Base-by-base conservation (phyloP, 2,113 vertebrate species). In the Seriola dumerili region DNA sequence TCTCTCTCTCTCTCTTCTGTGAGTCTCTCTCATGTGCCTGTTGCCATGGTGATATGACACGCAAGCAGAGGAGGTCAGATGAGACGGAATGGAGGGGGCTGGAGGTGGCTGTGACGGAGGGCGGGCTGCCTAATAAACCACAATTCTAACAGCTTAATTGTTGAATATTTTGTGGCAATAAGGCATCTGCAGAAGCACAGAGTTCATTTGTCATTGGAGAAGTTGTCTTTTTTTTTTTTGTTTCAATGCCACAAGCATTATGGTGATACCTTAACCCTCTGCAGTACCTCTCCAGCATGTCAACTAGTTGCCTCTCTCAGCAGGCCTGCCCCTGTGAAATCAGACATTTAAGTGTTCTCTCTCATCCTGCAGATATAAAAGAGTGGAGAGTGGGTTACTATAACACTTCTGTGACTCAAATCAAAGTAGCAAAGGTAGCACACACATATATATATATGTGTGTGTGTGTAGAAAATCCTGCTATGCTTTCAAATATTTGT, bases 21-120 rank as follows among this genome's bases (percentile, higher is more conserved):
- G 25, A 91, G 76, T 86, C 63, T 91, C 85, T 89, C 80, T 80
- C 58, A 23, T 85, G 86, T 83, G 78, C 89, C 88, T 93, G 95
- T 96, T 95, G 92, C 94, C 93, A 93, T 96, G 93, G 94, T 82
- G 80, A 95, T 93, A 68, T 92, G 80, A 93, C 84, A 94, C 80
- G 74, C 89, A 93, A 92, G 91, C 89, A 91, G 88, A 92, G 84
- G 92, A 94, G 93, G 93, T 94, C 93, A 95, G 91, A 90, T 85
- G 83, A 94, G 92, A 94, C 70, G 25, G 74, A 88, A 82, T 75
- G 76, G 85, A 91, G 86, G 88, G 84, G 81, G 88, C 59, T 90
- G 87, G 76, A 88, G 86, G 89, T 89, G 84, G 88, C 55, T 76
- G 34, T 79, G 84, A 81, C 81, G 21, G 87, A 88, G 76, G 86